Percentiles rank a stretch among this genome's conserved stretches.
Conservation (phyloP, 2,113 vertebrate species). For the Plecotus auritus region DNA sequence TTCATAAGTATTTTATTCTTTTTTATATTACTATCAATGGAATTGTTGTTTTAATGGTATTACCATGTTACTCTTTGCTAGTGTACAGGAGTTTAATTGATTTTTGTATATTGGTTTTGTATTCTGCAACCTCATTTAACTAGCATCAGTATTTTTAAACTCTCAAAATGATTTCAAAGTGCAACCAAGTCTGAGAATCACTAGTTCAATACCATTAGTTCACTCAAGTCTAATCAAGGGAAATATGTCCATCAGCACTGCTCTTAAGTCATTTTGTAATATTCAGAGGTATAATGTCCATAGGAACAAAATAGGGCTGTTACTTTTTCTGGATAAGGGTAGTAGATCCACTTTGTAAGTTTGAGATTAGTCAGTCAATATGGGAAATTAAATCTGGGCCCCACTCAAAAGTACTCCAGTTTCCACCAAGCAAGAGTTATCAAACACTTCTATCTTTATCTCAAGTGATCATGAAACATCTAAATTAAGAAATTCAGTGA, state of each 20-base stretch:
- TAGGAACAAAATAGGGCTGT: not conserved
- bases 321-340: not conserved
- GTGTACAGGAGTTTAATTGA: not conserved
- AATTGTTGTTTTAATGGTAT: not conserved
- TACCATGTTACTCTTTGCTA: not conserved
- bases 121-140: not conserved
- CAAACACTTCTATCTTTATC: slow-evolving; percentile 49
- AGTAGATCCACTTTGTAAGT: not conserved
- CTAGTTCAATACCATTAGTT: not conserved
- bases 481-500: slow-evolving; percentile 42
- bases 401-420: slow-evolving; percentile 33
- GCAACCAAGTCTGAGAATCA: not conserved
- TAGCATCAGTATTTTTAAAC: not conserved
- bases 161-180: not conserved
- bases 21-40: not conserved
- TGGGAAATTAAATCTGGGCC: slow-evolving; percentile 4
- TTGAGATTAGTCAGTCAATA: slow-evolving; percentile 15
- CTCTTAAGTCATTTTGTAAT: not conserved
- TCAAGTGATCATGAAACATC: slow-evolving; percentile 45
- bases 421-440: slow-evolving; percentile 34
- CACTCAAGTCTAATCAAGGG: not conserved
- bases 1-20: not conserved
- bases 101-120: not conserved
- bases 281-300: not conserved
- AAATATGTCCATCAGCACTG: not conserved